Base-by-base conservation (phyloP, 1,140 invertebrate species). In the Pseudomyrmex dendroicus region DNA sequence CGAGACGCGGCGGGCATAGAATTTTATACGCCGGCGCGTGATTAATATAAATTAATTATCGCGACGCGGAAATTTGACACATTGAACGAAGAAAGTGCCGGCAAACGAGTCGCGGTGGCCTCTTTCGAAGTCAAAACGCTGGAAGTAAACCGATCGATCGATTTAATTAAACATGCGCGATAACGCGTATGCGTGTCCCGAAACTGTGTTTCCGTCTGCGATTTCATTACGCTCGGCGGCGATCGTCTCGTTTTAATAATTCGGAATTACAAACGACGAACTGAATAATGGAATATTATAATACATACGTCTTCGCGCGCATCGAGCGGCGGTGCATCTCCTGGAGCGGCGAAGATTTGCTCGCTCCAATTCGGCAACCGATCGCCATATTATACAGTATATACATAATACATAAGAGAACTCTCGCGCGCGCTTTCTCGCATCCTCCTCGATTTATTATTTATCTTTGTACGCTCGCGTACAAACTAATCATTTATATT, bases 11-110 rank as follows among this genome's bases (percentile, higher is more conserved):
- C 12, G 35, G 48, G 63, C 63, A 9, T 50, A 44, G 64, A 78
- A 78, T 68, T 78, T 78, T 57, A 59, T 59, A 57, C 54, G 54
- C 35, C 35, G 35, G 35, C 35, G 54, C 44, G 57, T 59, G 76
- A 78, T 78, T 78, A 78, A 78, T 78, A 78, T 78, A 78, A 78
- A 70, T 78, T 78, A 78, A 78, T 78, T 78, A 68, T 52, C 64
- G 54, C 52, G 20, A 35, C 52, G 52, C 35, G 35, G 76, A 78
- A 57, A 78, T 46, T 52, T 17, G 20, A 59, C 35, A 35, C 35
- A 17, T 5, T 7, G 20, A 5, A 7, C 15, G 25, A 25, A 17
- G 52, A 22, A 10, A 17, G 35, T 7, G 4, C 35, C 54, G 52
- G 1, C 35, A 52, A 46, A 22, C 17, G 54, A 35, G 22, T 15